These are phyloP conservation scores for Druon quercuslanigerum DNA, from an alignment of 1,140 invertebrate species.

Conservation along the genomic window DNA sequence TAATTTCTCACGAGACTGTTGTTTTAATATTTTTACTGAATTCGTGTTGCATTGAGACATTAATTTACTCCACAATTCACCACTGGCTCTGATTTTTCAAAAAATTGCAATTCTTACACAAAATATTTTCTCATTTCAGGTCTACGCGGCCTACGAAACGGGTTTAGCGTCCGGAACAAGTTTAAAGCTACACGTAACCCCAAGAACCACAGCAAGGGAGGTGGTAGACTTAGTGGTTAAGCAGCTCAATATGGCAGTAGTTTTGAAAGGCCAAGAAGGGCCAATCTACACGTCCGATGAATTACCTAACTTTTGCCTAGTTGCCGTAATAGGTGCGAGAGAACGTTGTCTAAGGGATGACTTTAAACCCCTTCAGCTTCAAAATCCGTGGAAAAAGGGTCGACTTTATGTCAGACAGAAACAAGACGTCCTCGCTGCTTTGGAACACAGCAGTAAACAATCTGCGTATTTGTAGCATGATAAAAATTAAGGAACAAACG, in stretches of 20 bases:
- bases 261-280: slow-evolving; percentile 88
- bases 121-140: slow-evolving; percentile 72
- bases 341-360: slow-evolving; percentile 95
- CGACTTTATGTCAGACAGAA: slow-evolving; percentile 92
- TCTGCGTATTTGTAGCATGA: slow-evolving; percentile 76
- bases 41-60: background rate
- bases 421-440: slow-evolving; percentile 89
- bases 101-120: slow-evolving; percentile 9
- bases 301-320: slow-evolving; percentile 92
- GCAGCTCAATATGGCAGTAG: slow-evolving; percentile 94
- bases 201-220: slow-evolving; percentile 91
- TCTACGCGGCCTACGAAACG: slow-evolving; percentile 96
- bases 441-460: slow-evolving; percentile 88
- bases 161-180: slow-evolving; percentile 93
- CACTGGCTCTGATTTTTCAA: background rate
- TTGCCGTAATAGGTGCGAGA: slow-evolving; percentile 93
- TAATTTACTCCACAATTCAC: background rate
- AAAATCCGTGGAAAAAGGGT: slow-evolving; percentile 96
- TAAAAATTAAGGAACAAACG: slow-evolving; percentile 29
- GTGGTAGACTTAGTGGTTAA: slow-evolving; percentile 95
- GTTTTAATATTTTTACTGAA: background rate
- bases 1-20: too few relatives aligned
- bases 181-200: slow-evolving; percentile 93
- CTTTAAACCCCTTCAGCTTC: slow-evolving; percentile 92
- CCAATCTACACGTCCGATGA: slow-evolving; percentile 89